Evolutionary conservation across 2,888 invertebrate species (phyloP).

Genomic region (Glyphotaelius pellucidus): DNA sequence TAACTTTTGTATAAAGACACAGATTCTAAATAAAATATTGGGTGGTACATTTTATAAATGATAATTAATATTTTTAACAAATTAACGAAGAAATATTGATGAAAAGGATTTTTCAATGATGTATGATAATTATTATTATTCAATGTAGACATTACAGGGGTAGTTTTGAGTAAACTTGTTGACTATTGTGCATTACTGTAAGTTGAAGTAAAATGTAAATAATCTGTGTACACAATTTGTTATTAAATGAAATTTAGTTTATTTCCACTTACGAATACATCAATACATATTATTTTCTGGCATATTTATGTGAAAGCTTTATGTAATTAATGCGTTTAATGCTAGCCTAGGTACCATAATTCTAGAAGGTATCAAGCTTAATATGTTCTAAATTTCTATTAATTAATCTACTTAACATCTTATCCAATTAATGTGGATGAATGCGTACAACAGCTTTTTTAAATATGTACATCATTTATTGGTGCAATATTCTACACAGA

Average conservation of each 20-base stretch:
- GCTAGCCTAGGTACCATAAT: not conserved
- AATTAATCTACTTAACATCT: not conserved
- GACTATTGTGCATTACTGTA: not conserved
- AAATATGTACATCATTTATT: too few species aligned
- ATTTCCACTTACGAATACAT: not conserved
- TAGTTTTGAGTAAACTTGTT: not conserved
- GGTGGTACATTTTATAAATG: not conserved
- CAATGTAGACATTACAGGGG: not conserved
- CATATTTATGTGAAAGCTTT: constrained; percentile 2
- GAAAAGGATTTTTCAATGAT: not conserved
- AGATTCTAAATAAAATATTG: not conserved
- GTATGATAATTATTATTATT: not conserved
- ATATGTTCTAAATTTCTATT: not conserved
- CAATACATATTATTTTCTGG: not conserved
- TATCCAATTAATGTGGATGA: not conserved
- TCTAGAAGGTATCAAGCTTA: not conserved
- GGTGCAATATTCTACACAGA: too few species aligned
- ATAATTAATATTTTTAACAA: constrained; percentile 2
- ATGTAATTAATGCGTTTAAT: not conserved
- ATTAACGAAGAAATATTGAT: not conserved
- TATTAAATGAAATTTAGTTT: not conserved
- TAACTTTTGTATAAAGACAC: constrained; percentile 2
- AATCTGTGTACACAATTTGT: not conserved
- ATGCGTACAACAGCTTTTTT: too few species aligned
- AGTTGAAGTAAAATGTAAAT: not conserved